Conservation (phyloP, 2,888 invertebrate species). For the Cheilosia soror region DNA sequence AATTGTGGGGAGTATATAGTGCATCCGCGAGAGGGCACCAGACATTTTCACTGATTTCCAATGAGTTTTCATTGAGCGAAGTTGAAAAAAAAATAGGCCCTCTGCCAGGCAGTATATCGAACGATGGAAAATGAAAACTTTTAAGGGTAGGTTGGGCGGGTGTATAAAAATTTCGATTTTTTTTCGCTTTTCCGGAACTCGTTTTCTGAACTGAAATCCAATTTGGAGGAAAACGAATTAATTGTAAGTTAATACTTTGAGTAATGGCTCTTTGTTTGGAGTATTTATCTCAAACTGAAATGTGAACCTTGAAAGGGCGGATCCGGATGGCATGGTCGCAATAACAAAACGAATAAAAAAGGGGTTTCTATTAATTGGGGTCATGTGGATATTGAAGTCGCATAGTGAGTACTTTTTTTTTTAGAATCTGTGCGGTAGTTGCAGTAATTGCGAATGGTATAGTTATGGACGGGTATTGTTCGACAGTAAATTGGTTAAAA, state of each 20-base stretch:
- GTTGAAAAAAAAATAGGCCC: not conserved
- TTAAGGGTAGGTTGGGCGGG: not conserved
- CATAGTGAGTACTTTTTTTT: slow-evolving; percentile 9
- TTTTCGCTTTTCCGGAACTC: slow-evolving; percentile 1
- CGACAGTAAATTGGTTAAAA: slow-evolving; percentile 41
- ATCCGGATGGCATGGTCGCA: not conserved
- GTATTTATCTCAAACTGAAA: slow-evolving; percentile 64
- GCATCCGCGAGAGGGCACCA: slow-evolving; percentile 26
- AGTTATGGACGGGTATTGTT: slow-evolving; percentile 49
- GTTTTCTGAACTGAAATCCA: slow-evolving; percentile 52
- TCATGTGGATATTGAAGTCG: slow-evolving; percentile 32
- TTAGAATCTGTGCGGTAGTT: not conserved
- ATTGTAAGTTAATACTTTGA: slow-evolving; percentile 75
- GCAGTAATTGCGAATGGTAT: slow-evolving; percentile 19
- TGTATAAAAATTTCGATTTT: slow-evolving; percentile 3
- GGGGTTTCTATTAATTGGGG: slow-evolving; percentile 56
- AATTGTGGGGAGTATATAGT: slow-evolving; percentile 16
- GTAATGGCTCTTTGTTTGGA: slow-evolving; percentile 68
- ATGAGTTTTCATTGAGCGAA: slow-evolving; percentile 44
- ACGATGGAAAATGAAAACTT: slow-evolving; percentile 43
- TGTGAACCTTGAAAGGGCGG: slow-evolving; percentile 16
- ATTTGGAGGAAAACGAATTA: slow-evolving; percentile 66
- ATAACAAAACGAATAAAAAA: slow-evolving; percentile 7
- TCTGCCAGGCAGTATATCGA: not conserved
- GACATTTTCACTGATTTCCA: slow-evolving; percentile 59